A percentile compares a stretch with the other conserved stretches of the same genome.
Evolutionary conservation across 2,888 invertebrate genomes (phyloP).

Genomic region (Lymantria monacha): DNA sequence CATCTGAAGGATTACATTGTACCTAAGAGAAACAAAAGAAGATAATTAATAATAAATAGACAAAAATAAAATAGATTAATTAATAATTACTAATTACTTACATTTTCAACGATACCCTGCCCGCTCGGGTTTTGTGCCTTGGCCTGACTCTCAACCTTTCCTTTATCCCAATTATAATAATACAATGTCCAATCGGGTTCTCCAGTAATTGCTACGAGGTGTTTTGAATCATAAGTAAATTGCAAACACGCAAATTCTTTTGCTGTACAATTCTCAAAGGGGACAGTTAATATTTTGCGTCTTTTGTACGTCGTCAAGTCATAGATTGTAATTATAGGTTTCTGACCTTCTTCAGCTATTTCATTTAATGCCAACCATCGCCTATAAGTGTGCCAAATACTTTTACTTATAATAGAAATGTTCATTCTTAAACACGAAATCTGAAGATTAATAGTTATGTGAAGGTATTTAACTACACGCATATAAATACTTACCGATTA

Average conservation of each 20-base stretch:
- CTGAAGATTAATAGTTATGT: neutral
- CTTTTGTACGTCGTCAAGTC: conserved; percentile 87
- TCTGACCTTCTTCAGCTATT: conserved; percentile 83
- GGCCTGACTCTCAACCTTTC: conserved; percentile 88
- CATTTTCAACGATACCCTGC: conserved; percentile 82
- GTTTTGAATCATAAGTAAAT: conserved; percentile 92
- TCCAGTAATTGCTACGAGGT: conserved; percentile 89
- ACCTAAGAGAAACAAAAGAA: conserved; percentile 76
- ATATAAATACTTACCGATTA: conserved; percentile 81
- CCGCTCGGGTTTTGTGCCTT: conserved; percentile 88
- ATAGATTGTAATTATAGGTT: conserved; percentile 87
- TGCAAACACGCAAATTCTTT: conserved; percentile 87
- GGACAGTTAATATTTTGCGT: conserved; percentile 85
- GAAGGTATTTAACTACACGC: neutral
- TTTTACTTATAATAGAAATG: neutral
- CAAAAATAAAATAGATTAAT: neutral
- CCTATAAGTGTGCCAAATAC: conserved; percentile 50
- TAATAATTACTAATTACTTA: conserved; percentile 33
- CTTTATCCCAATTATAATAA: conserved; percentile 91
- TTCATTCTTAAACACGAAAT: neutral
- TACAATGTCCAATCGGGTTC: conserved; percentile 92
- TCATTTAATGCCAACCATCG: conserved; percentile 85
- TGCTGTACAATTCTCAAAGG: conserved; percentile 82
- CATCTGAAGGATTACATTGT: conserved; percentile 89
- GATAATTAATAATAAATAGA: neutral